Base-by-base conservation (phyloP, 2,888 invertebrate species). In the Dorcus hopei region DNA sequence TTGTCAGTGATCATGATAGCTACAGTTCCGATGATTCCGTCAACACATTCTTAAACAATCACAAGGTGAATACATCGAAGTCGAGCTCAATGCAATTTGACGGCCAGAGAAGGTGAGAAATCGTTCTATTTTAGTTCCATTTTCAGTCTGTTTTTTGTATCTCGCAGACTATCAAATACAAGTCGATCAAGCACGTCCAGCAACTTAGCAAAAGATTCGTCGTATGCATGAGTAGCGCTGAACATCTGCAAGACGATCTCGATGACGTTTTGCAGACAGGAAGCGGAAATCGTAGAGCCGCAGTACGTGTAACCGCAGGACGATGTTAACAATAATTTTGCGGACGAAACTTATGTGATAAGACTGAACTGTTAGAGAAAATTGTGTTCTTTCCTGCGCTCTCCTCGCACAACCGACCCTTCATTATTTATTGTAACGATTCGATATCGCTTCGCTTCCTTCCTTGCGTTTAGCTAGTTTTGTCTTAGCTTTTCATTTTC, bases 1-100 rank as follows among this genome's bases (percentile, higher is more conserved):
- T 23, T 77, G 79, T 2, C 78, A 85, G 85, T 65, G 85, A 85
- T 57, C 84, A 83, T 74, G 86, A 86, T 68, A 86, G 85, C 75
- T 86, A 85, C 78, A 85, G 85, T 66, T 86, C 86, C 0, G 86
- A 86, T 72, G 86, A 86, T 70, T 86, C 86, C 0, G 83, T 86
- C 66, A 85, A 83, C 70, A 85, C 85, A 41, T 86, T 85, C 77
- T 76, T 86, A 63, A 81, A 85, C 39, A 85, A 85, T 70, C 84
- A 85, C 78, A 84, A 84, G 72, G 73, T 83, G 54, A 80, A 65
- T 9, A 9, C 45, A n/a, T 50, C 14, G 26, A 59, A 59, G 19
- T 54, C 59, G 9, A 59, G 49, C 42, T 54, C 49, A 16, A 55
- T 59, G 55, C 54, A 54, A 19, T 54, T 59, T 39, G 59, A 59